Percentiles rank a stretch among this genome's conserved stretches.
Evolutionary conservation across 2,113 vertebrate genomes (phyloP).

Genomic region (Opisthocomus hoazin): DNA sequence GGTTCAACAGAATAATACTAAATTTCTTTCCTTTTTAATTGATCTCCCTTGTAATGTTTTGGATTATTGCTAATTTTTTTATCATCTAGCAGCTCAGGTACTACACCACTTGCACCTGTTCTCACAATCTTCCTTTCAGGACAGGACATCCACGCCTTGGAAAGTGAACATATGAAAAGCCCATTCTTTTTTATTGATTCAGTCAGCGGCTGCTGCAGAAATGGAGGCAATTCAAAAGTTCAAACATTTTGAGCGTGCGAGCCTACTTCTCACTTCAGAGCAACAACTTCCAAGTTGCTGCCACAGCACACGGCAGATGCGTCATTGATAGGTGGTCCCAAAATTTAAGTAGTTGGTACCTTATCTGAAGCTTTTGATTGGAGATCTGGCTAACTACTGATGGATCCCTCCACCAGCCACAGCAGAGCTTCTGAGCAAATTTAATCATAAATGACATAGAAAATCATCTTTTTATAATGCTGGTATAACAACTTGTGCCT

Average conservation of each 20-base stretch:
- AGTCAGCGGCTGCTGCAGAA: not conserved
- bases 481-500: not conserved
- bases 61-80: not conserved
- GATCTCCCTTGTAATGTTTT: not conserved
- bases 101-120: not conserved
- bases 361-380: not conserved
- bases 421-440: not conserved
- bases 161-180: not conserved
- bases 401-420: not conserved
- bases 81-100: not conserved
- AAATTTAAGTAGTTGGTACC: not conserved
- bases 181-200: not conserved
- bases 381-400: not conserved
- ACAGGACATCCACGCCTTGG: not conserved
- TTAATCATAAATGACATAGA: not conserved
- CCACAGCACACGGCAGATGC: fast-evolving
- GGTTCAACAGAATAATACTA: not conserved
- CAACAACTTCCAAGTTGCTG: not conserved
- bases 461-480: not conserved
- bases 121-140: not conserved
- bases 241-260: not conserved
- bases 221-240: not conserved
- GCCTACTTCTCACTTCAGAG: not conserved
- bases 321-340: not conserved
- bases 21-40: not conserved